Evolutionary conservation across 2,797 vertebrate species (phyloP).

Genomic region (Okamejei kenojei): DNA sequence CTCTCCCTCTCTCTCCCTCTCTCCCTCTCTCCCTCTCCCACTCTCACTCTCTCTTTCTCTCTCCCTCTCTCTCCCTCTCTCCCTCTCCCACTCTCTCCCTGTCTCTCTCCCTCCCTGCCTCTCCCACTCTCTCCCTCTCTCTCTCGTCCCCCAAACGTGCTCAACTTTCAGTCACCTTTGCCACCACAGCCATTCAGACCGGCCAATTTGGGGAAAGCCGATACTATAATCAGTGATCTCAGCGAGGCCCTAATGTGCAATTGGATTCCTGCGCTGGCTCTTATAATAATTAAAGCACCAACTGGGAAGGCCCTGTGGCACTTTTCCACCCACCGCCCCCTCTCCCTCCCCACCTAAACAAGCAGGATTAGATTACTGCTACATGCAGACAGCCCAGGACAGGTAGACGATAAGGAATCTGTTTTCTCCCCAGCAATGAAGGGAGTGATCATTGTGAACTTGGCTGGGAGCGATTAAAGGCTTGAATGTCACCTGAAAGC

Average conservation of each 20-base stretch:
- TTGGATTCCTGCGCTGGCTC: conserved; percentile 58
- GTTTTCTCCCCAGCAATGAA: conserved; percentile 50
- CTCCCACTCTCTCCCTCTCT: too few relatives aligned
- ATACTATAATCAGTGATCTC: conserved; percentile 83
- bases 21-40: too few relatives aligned
- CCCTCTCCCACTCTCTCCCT: too few relatives aligned
- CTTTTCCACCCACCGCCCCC: conserved; percentile 43
- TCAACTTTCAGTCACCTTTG: conserved; percentile 63
- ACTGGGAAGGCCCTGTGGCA: conserved; percentile 52
- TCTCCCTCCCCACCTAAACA: not conserved
- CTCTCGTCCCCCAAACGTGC: conserved; percentile 49
- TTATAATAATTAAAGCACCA: conserved; percentile 62
- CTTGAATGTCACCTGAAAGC: conserved; percentile 68
- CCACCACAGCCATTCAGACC: conserved; percentile 53
- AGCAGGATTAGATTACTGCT: conserved; percentile 47
- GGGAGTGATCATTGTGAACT: conserved; percentile 58
- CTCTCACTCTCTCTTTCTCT: too few relatives aligned
- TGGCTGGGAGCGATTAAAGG: conserved; percentile 53
- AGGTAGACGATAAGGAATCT: conserved; percentile 58
- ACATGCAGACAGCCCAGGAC: conserved; percentile 48
- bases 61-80: too few relatives aligned
- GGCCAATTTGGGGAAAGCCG: conserved; percentile 63
- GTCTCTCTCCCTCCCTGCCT: too few relatives aligned
- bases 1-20: too few relatives aligned
- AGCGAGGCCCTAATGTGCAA: conserved; percentile 65